Evolutionary conservation across 2,113 vertebrate genomes (phyloP).

Genomic region (Meriones unguiculatus): DNA sequence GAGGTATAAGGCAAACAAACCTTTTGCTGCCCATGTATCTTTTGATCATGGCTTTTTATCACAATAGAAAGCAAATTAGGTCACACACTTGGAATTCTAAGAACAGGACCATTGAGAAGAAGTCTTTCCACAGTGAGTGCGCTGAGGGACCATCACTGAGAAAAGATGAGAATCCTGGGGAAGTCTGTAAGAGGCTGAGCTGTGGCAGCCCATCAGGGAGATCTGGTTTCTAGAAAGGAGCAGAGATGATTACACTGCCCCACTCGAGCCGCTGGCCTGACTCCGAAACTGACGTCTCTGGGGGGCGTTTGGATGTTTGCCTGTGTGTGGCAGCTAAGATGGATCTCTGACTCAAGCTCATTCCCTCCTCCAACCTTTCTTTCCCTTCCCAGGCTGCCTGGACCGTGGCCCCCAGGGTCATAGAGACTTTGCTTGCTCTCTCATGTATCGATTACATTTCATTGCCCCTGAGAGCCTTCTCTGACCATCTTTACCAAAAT

Average conservation of each 20-base stretch:
- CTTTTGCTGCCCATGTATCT: neutral
- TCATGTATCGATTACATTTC: fast-evolving
- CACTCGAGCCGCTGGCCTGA: neutral
- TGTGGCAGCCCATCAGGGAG: no score
- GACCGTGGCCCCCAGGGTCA: no score
- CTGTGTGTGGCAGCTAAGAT: neutral
- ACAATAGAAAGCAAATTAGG: neutral
- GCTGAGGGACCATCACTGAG: neutral
- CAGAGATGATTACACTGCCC: fast-evolving
- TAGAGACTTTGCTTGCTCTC: neutral
- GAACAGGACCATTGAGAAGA: neutral
- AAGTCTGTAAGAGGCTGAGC: neutral
- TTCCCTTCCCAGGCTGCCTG: neutral
- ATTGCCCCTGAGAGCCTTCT: neutral
- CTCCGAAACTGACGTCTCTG: no score
- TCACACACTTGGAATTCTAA: neutral
- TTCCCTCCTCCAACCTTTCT: fast-evolving
- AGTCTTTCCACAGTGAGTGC: neutral
- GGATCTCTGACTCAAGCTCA: neutral
- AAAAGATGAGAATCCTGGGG: neutral
- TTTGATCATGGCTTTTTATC: neutral
- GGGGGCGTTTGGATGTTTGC: neutral
- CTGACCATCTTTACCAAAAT: neutral
- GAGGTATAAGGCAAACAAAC: neutral
- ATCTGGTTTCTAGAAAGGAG: neutral